These are phyloP conservation scores for Ailurus styani DNA, from an alignment of 2,113 vertebrate genomes.

Conservation along the genomic window DNA sequence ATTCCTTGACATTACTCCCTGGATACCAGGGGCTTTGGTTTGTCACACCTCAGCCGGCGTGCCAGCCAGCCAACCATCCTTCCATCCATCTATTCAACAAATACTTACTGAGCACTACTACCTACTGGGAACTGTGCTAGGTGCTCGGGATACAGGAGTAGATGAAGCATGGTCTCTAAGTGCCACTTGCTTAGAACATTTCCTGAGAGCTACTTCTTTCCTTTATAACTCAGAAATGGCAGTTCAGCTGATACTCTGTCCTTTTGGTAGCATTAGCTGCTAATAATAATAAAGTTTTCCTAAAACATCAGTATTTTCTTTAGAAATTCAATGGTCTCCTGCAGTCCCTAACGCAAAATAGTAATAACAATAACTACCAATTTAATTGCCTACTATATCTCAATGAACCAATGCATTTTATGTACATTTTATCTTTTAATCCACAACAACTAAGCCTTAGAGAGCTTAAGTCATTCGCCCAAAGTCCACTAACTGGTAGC, in stretches of 20 bases:
- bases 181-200: neutral
- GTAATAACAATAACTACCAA: neutral
- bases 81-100: neutral
- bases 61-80: neutral
- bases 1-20: neutral
- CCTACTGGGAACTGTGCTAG: neutral
- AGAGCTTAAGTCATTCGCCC: neutral
- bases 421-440: neutral
- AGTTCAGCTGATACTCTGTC: neutral
- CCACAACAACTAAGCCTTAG: neutral
- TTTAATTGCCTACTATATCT: neutral
- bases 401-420: neutral
- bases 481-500: neutral
- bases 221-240: neutral
- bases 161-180: neutral
- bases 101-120: neutral
- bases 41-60: neutral
- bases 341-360: neutral
- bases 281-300: constrained; percentile 4
- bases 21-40: neutral
- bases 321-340: neutral
- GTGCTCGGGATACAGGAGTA: neutral
- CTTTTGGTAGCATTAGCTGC: neutral
- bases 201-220: constrained; percentile 18
- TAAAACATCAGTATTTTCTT: constrained; percentile 30